phyloP scores from a whole-genome alignment of 2,797 vertebrate genomes.

The Ambastaia sidthimunki region DNA sequence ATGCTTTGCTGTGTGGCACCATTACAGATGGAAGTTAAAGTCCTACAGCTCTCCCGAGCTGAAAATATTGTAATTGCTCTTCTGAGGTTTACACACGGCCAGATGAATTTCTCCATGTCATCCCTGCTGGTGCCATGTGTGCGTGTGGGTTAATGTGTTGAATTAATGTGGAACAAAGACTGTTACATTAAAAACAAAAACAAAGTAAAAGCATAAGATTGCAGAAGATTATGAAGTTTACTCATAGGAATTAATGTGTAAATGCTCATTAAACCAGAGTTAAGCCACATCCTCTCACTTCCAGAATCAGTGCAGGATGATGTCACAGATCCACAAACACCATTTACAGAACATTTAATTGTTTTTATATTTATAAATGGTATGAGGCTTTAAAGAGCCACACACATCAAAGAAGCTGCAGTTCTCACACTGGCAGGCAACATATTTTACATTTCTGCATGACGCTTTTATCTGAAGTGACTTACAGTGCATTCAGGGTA shows the following conservation, averaged over 20 bases:
- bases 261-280: constrained; percentile 30
- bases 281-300: constrained; percentile 26
- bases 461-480: no score
- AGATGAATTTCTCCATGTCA: constrained; percentile 12
- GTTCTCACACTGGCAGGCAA: no score
- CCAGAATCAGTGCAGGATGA: constrained; percentile 22
- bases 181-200: constrained; percentile 20
- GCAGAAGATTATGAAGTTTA: constrained; percentile 38
- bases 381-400: neutral
- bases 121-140: neutral
- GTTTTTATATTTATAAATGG: neutral
- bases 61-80: constrained; percentile 35
- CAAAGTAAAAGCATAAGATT: constrained; percentile 2
- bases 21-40: constrained; percentile 28
- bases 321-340: constrained; percentile 17
- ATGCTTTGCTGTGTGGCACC: constrained; percentile 27
- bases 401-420: neutral
- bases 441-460: neutral
- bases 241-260: constrained; percentile 27
- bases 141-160: constrained; percentile 22
- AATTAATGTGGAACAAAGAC: constrained; percentile 23
- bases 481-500: no score
- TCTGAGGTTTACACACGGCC: constrained; percentile 19
- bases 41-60: constrained; percentile 26
- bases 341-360: neutral